Conservation (phyloP, 2,113 vertebrate species). For the Heterocephalus glaber region DNA sequence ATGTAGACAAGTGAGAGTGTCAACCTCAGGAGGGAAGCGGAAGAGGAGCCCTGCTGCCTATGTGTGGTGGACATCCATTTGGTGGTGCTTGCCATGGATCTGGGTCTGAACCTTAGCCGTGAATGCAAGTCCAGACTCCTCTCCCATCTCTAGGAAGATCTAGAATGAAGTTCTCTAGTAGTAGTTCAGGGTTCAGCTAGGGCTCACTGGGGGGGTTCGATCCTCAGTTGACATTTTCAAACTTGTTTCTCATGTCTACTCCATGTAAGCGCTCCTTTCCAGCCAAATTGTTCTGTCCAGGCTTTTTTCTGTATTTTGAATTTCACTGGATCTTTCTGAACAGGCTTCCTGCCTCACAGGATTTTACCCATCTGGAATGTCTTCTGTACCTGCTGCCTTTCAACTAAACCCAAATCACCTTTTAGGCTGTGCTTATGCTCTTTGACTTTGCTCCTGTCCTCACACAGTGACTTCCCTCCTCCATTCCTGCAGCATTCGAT, state of each 20-base stretch:
- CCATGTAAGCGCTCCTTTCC: not conserved
- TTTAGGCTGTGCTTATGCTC: not conserved
- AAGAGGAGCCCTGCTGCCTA: not conserved
- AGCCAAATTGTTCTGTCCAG: not conserved
- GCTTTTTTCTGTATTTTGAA: not conserved
- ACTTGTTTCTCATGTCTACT: not conserved
- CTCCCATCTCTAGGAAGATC: not conserved
- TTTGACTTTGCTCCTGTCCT: not conserved
- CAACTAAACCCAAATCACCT: not conserved
- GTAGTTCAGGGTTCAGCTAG: not conserved
- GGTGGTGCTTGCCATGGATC: not conserved
- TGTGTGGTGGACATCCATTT: no score
- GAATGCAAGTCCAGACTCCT: not conserved
- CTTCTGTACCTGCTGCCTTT: not conserved
- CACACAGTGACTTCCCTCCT: not conserved
- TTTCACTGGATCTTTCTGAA: not conserved
- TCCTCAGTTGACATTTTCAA: not conserved
- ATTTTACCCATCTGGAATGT: not conserved
- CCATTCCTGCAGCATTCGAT: not conserved
- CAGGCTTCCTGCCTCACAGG: not conserved
- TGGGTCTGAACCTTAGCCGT: not conserved
- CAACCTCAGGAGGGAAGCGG: not conserved
- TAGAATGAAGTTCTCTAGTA: not conserved
- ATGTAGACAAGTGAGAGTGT: not conserved
- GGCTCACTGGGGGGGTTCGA: not conserved